Percentiles rank a stretch among this genome's conserved stretches.
These are phyloP conservation scores for Bothrops jararaca DNA, from an alignment of 2,113 vertebrate genomes.

Conservation along the genomic window DNA sequence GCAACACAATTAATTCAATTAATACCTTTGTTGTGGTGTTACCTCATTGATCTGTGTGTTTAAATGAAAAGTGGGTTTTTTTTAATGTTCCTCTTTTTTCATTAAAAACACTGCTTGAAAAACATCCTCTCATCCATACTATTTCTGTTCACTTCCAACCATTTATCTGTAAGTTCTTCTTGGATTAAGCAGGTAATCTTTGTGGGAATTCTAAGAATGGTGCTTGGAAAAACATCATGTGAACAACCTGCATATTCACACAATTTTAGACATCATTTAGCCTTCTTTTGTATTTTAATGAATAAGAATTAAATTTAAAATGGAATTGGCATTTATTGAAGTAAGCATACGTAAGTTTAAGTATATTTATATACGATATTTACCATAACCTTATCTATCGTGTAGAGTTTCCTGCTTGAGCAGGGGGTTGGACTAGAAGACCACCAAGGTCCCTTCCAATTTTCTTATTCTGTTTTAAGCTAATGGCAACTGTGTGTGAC, in stretches of 20 bases:
- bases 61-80: not conserved
- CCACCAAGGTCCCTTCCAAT: too few species aligned
- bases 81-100: not conserved
- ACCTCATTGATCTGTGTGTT: not conserved
- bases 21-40: not conserved
- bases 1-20: not conserved
- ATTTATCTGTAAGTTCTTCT: accelerated
- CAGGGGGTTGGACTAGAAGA: too few species aligned
- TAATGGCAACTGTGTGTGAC: not conserved
- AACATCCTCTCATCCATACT: not conserved
- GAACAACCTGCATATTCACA: not conserved
- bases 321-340: not conserved
- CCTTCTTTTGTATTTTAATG: not conserved
- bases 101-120: not conserved
- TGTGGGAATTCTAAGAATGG: accelerated
- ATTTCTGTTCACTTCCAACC: not conserved
- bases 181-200: not conserved
- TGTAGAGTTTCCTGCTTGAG: too few species aligned
- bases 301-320: not conserved
- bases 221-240: not conserved
- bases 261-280: not conserved
- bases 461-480: not conserved
- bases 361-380: too few species aligned
- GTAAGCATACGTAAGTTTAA: not conserved
- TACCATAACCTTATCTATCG: too few species aligned